A percentile compares a stretch with the other conserved stretches of the same genome.
These are phyloP conservation scores for Notospermus geniculatus DNA, from an alignment of 1,140 invertebrate genomes.

Conservation along the genomic window DNA sequence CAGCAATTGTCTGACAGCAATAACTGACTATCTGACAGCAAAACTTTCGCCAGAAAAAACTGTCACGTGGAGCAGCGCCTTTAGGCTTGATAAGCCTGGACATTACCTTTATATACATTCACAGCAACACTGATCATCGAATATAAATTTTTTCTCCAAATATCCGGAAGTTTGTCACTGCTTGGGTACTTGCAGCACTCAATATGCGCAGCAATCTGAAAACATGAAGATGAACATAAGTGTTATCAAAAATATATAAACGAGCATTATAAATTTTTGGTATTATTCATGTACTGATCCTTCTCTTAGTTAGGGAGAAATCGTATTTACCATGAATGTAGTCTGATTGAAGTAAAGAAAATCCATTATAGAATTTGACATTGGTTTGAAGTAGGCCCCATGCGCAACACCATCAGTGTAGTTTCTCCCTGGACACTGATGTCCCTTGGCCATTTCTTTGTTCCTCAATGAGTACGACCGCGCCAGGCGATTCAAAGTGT, in stretches of 20 bases:
- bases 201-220: conserved; percentile 60
- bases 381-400: conserved; percentile 35
- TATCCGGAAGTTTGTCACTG: conserved; percentile 63
- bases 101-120: conserved; percentile 53
- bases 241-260: background rate
- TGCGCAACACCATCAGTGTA: conserved; percentile 42
- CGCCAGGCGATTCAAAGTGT: conserved; percentile 45
- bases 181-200: conserved; percentile 78
- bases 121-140: conserved; percentile 67
- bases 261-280: no score
- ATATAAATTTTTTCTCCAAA: conserved; percentile 73
- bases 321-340: conserved; percentile 50
- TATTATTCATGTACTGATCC: no score
- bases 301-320: no score
- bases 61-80: background rate
- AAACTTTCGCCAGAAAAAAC: background rate
- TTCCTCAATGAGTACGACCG: conserved; percentile 32
- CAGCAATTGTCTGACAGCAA: no score
- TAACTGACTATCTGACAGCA: no score
- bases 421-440: conserved; percentile 43
- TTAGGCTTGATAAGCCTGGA: no score
- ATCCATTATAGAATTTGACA: conserved; percentile 49
- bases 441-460: conserved; percentile 25
- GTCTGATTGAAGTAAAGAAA: conserved; percentile 48
- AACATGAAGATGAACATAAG: conserved; percentile 12